phyloP scores from a whole-genome alignment of 1,140 invertebrate species.

The Saccostrea cuccullata region DNA sequence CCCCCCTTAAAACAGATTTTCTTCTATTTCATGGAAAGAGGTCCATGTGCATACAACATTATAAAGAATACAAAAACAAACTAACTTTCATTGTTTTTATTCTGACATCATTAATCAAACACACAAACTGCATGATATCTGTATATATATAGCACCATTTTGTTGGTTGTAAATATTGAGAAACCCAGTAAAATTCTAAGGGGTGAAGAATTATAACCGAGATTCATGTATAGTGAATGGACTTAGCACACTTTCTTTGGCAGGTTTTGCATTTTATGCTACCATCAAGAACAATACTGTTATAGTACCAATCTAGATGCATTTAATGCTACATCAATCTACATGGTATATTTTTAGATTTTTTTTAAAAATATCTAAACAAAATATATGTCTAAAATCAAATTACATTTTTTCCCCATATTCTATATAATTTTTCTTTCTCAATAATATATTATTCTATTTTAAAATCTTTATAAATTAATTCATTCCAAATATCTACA shows the following conservation, averaged over 20 bases:
- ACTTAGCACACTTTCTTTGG: background rate
- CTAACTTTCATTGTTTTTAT: background rate
- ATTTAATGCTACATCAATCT: conserved; percentile 26
- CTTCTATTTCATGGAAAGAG: too few relatives aligned
- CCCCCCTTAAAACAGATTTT: too few relatives aligned
- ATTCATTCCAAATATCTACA: conserved; percentile 11
- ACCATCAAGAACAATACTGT: background rate
- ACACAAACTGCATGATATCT: conserved; percentile 35
- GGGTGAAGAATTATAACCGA: background rate
- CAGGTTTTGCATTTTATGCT: conserved; percentile 31
- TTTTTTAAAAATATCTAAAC: background rate
- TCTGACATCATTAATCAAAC: conserved; percentile 36
- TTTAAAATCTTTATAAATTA: conserved; percentile 10
- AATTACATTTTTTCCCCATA: background rate
- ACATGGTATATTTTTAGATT: background rate
- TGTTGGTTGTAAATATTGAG: background rate
- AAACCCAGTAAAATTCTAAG: background rate
- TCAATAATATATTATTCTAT: background rate
- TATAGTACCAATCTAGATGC: conserved; percentile 10
- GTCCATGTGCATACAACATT: too few relatives aligned
- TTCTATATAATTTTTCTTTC: background rate
- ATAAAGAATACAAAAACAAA: background rate
- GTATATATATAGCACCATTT: conserved; percentile 26
- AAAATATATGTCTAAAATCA: conserved; percentile 4
- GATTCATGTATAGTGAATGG: background rate